phyloP scores from a whole-genome alignment of 1,140 invertebrate species.

The Drosophila kurseongensis region DNA sequence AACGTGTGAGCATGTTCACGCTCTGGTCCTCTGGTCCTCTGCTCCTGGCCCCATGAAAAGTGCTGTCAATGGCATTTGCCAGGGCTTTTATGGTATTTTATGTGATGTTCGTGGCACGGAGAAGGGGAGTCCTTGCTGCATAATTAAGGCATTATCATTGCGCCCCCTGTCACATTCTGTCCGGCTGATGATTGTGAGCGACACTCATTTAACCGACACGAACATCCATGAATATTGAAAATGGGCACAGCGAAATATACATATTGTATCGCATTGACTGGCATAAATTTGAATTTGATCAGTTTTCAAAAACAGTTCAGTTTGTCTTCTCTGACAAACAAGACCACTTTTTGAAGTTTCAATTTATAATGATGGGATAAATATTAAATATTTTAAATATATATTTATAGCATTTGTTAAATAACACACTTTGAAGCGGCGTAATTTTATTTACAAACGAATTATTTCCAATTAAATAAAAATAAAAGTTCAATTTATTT shows the following conservation, averaged over 20 bases:
- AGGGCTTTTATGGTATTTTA: slow-evolving; percentile 73
- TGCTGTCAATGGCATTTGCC: slow-evolving; percentile 55
- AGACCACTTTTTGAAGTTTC: too few species aligned
- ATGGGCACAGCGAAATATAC: slow-evolving; percentile 3
- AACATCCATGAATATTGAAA: slow-evolving; percentile 44
- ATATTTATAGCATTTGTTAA: too few species aligned
- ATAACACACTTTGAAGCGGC: too few species aligned
- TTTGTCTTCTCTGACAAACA: too few species aligned
- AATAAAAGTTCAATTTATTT: too few species aligned
- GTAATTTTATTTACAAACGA: too few species aligned
- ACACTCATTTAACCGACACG: slow-evolving; percentile 35
- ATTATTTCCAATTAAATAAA: too few species aligned
- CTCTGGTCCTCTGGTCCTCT: not conserved
- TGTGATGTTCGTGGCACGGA: slow-evolving; percentile 54
- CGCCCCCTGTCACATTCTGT: slow-evolving; percentile 6
- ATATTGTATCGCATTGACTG: slow-evolving; percentile 18
- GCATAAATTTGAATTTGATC: slow-evolving; percentile 6
- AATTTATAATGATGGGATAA: too few species aligned
- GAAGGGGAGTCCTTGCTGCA: slow-evolving; percentile 48
- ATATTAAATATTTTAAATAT: too few species aligned
- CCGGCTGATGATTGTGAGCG: slow-evolving; percentile 2
- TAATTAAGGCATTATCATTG: slow-evolving; percentile 68
- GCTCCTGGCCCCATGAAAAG: slow-evolving; percentile 43
- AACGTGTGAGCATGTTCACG: slow-evolving; percentile 61
- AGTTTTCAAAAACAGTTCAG: not conserved